Evolutionary conservation across 2,113 vertebrate species (phyloP).

Genomic region (Pseudorectes ferrugineus): DNA sequence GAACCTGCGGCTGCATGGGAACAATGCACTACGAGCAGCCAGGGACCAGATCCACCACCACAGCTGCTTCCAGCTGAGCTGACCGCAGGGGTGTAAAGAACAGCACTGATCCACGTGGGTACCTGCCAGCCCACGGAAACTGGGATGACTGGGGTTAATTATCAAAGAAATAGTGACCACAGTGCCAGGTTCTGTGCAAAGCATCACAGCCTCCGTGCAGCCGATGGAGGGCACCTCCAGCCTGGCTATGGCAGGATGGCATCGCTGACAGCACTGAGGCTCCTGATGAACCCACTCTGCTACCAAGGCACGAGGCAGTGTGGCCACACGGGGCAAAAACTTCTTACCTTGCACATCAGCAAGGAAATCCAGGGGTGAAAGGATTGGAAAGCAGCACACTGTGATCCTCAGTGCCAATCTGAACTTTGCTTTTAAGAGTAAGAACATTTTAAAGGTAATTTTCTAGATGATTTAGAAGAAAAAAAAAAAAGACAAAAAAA

Average conservation of each 20-base stretch:
- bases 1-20: neutral
- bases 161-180: neutral
- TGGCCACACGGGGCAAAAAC: rapidly evolving
- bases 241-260: neutral
- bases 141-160: neutral
- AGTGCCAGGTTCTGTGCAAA: neutral
- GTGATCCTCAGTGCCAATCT: neutral
- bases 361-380: neutral
- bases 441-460: neutral
- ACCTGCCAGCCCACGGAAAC: rapidly evolving
- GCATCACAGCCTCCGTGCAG: rapidly evolving
- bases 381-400: neutral
- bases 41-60: neutral
- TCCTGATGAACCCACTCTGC: rapidly evolving
- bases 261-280: rapidly evolving
- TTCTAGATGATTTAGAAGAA: neutral
- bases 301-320: rapidly evolving
- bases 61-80: rapidly evolving
- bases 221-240: neutral
- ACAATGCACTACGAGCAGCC: neutral
- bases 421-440: neutral
- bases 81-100: neutral
- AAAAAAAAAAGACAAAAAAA: neutral
- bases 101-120: rapidly evolving
- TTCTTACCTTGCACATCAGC: neutral